A percentile compares a stretch with the other conserved stretches of the same genome.
These are phyloP conservation scores for Odontomyia ornata DNA, from an alignment of 2,888 invertebrate species.

Conservation along the genomic window DNA sequence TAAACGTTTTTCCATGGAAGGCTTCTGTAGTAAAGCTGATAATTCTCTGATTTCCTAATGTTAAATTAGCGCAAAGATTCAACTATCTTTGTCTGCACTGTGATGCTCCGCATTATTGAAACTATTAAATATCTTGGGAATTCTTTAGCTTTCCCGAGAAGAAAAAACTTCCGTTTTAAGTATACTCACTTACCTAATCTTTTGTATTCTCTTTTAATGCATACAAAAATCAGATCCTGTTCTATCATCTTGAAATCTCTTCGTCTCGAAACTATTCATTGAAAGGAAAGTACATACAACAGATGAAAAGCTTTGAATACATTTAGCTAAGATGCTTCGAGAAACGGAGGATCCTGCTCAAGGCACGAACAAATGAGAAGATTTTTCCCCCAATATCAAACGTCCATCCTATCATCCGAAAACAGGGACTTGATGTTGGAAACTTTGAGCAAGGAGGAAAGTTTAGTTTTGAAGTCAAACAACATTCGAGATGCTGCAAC, in stretches of 20 bases:
- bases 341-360: too few species aligned
- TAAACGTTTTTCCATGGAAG: too few species aligned
- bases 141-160: too few species aligned
- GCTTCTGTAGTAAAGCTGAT: too few species aligned
- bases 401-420: background rate
- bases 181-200: background rate
- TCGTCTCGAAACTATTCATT: background rate
- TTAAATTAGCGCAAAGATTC: too few species aligned
- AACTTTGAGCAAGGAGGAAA: background rate
- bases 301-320: too few species aligned
- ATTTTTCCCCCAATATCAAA: background rate
- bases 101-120: too few species aligned
- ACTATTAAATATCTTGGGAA: too few species aligned
- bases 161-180: too few species aligned
- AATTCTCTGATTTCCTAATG: too few species aligned
- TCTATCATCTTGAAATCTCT: constrained; percentile 1
- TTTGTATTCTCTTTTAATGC: background rate
- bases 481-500: background rate
- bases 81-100: too few species aligned
- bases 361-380: background rate
- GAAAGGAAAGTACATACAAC: background rate
- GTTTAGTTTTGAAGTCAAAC: background rate
- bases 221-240: background rate
- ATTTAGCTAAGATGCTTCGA: too few species aligned
- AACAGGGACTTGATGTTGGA: background rate